phyloP scores from a whole-genome alignment of 2,888 invertebrate genomes.

The Raillietiella orientalis region DNA sequence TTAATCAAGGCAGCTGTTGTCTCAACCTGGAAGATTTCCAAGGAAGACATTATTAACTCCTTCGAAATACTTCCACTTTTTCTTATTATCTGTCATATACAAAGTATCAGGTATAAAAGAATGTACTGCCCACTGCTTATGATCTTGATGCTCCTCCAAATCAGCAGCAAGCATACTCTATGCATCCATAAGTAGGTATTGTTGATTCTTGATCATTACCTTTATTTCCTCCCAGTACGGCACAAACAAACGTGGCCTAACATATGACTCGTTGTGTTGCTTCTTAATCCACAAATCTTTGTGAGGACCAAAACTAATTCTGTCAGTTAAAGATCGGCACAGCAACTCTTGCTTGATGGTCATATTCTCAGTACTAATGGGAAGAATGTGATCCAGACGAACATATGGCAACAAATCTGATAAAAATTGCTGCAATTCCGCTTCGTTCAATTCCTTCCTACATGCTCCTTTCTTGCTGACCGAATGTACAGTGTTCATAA shows the following conservation, averaged over 20 bases:
- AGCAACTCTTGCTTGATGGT: conserved; percentile 36
- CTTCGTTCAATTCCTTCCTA: conserved; percentile 44
- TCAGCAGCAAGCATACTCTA: too few species aligned
- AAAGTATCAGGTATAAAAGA: conserved; percentile 53
- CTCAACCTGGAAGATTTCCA: conserved; percentile 13
- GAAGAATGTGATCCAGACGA: conserved; percentile 60
- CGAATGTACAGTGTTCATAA: conserved; percentile 73
- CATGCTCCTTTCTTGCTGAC: conserved; percentile 52
- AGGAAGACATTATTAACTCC: conserved; percentile 28
- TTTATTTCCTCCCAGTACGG: conserved; percentile 85
- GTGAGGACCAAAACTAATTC: too few species aligned
- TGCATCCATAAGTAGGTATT: too few species aligned
- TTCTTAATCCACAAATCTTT: conserved; percentile 24
- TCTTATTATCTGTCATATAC: conserved; percentile 44
- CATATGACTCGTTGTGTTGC: conserved; percentile 14
- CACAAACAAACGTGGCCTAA: conserved; percentile 63
- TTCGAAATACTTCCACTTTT: conserved; percentile 14
- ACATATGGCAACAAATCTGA: conserved; percentile 52
- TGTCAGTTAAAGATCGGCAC: conserved; percentile 47
- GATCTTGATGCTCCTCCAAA: too few species aligned
- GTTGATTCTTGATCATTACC: conserved; percentile 18
- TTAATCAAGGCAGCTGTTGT: neutral
- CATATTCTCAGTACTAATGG: conserved; percentile 33
- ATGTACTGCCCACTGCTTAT: too few species aligned
- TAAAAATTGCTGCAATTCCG: conserved; percentile 48